A percentile compares a stretch with the other conserved stretches of the same genome.
Evolutionary conservation across 2,888 invertebrate genomes (phyloP).

Genomic region (Epirrita christyi): DNA sequence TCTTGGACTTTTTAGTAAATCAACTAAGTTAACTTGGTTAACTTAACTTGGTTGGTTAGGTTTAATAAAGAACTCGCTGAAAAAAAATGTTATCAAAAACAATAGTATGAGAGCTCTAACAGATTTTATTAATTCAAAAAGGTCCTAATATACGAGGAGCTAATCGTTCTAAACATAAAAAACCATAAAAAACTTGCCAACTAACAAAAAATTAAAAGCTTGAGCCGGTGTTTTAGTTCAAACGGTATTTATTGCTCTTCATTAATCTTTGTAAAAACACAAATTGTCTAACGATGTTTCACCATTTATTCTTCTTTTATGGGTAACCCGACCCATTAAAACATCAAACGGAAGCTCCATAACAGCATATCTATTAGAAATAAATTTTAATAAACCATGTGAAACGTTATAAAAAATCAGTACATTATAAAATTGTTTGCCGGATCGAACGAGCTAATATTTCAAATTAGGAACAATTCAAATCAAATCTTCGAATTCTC

Average conservation of each 20-base stretch:
- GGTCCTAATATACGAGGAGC: background rate
- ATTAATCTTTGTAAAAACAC: constrained; percentile 61
- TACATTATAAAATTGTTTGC: constrained; percentile 59
- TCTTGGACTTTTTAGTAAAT: no score
- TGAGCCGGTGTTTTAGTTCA: constrained; percentile 32
- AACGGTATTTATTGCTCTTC: constrained; percentile 49
- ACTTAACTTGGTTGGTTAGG: no score
- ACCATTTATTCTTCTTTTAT: constrained; percentile 66
- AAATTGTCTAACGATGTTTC: constrained; percentile 66
- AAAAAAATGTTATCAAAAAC: no score
- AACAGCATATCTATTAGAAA: constrained; percentile 61
- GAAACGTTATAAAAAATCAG: constrained; percentile 52
- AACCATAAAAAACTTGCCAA: constrained; percentile 29
- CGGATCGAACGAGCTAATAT: constrained; percentile 71
- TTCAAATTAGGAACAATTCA: constrained; percentile 84
- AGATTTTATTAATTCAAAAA: background rate
- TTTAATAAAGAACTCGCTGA: no score
- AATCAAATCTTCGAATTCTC: constrained; percentile 83
- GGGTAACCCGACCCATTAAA: constrained; percentile 60
- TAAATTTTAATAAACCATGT: constrained; percentile 72
- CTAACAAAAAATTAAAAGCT: constrained; percentile 32
- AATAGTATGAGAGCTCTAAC: background rate
- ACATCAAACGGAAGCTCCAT: constrained; percentile 76
- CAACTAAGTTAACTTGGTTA: no score
- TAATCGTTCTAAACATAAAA: constrained; percentile 15